phyloP scores from a whole-genome alignment of 1,140 invertebrate genomes.

The Drosophila subobscura region DNA sequence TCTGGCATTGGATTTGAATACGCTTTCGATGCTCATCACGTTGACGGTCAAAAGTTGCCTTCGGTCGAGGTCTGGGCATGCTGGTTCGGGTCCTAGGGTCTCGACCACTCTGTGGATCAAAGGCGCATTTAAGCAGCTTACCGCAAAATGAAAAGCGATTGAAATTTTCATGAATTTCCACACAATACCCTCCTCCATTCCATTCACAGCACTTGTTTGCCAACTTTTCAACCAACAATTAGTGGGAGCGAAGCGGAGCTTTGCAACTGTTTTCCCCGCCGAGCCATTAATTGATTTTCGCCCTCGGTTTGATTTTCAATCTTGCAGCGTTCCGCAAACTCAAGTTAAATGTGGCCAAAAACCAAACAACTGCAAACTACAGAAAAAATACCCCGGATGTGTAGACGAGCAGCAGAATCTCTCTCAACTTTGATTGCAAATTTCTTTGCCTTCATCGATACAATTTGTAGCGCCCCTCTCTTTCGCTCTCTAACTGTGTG shows the following conservation, averaged over 20 bases:
- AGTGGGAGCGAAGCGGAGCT: slow-evolving; percentile 24
- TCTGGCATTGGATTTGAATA: slow-evolving; percentile 64
- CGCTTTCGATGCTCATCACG: slow-evolving; percentile 65
- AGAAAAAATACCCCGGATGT: slow-evolving; percentile 22
- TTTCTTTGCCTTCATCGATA: slow-evolving; percentile 61
- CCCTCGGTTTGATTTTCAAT: slow-evolving; percentile 67
- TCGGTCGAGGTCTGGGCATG: slow-evolving; percentile 6
- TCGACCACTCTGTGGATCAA: slow-evolving; percentile 42
- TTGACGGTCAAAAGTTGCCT: slow-evolving; percentile 48
- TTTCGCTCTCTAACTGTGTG: slow-evolving; percentile 17
- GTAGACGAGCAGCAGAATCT: slow-evolving; percentile 27
- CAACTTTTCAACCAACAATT: slow-evolving; percentile 44
- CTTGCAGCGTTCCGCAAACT: slow-evolving; percentile 20
- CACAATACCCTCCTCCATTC: not conserved
- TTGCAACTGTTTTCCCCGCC: slow-evolving; percentile 20
- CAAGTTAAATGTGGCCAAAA: slow-evolving; percentile 43
- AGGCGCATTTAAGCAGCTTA: slow-evolving; percentile 71
- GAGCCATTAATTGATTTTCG: slow-evolving; percentile 67
- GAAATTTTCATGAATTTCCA: slow-evolving; percentile 59
- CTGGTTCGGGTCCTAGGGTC: slow-evolving; percentile 8
- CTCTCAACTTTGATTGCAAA: slow-evolving; percentile 75
- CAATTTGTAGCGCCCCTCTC: slow-evolving; percentile 38
- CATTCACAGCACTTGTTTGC: slow-evolving; percentile 1
- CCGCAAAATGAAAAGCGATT: slow-evolving; percentile 63
- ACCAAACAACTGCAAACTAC: slow-evolving; percentile 12